Evolutionary conservation across 2,888 invertebrate species (phyloP), one percentile per base, ranked within the genome.

Genomic region (Euphydryas editha): DNA sequence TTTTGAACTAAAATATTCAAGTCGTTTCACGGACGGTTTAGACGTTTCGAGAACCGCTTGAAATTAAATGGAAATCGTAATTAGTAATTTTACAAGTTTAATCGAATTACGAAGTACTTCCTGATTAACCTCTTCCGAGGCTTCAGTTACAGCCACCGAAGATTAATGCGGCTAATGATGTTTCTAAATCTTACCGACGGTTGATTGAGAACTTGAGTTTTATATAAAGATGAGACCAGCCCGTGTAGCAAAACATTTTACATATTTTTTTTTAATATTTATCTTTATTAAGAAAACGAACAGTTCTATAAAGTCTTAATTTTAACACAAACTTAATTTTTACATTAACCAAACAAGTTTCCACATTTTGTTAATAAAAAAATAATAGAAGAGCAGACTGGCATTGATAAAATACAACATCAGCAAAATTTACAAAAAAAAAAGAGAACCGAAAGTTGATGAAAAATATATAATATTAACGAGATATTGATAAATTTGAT

Each of bases 101-200:
- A 86, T 85, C 81, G 81, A 85, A 86, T 86, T 82, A 85, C 83
- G 76, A 78, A 77, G 79, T 76, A 70, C 64, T 69, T 75, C 63
- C 63, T 69, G 69, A 72, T 73, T 70, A 72, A 69, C 61, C 64
- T 61, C 46, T 59, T 49, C 30, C 47, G 21, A 51, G 15, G 21
- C 46, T 21, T 56, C 56, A 55, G 44, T 56, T 46, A 21, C 56
- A 39, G 62, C 36, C 13, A 37, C 46, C 30, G 55, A 62, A 62
- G 62, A 62, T 62, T 56, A 47, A 62, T 56, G 62, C 21, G 44
- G 47, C 46, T 47, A 62, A 62, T 62, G 56, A 56, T 62, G 46
- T 20, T 39, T 37, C 46, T 46, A 39, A 37, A 37, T 46, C 10
- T 55, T 56, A 21, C 20, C n/a, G n/a, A n/a, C 36, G 61, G 18